These are phyloP conservation scores for Bibio marci DNA, from an alignment of 2,888 invertebrate genomes.

Conservation along the genomic window DNA sequence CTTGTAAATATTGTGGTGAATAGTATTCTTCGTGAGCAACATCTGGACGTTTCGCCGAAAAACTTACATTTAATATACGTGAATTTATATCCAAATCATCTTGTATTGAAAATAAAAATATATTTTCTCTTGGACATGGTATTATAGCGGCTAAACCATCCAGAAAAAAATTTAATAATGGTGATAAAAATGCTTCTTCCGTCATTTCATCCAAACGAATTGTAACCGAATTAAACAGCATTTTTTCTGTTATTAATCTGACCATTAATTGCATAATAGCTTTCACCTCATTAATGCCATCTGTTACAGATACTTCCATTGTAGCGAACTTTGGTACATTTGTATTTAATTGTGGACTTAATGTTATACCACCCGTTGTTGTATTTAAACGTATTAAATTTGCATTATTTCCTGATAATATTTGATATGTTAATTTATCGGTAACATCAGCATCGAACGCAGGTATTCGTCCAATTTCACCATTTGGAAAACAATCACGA, in stretches of 20 bases:
- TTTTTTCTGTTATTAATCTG: slow-evolving; percentile 80
- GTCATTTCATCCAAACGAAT: slow-evolving; percentile 87
- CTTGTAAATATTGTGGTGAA: slow-evolving; percentile 75
- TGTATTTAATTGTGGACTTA: slow-evolving; percentile 86
- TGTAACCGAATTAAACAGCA: slow-evolving; percentile 87
- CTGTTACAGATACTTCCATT: slow-evolving; percentile 85
- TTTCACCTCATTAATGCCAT: slow-evolving; percentile 85
- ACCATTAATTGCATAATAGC: slow-evolving; percentile 85
- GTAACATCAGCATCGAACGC: slow-evolving; percentile 91
- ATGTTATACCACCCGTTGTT: slow-evolving; percentile 63
- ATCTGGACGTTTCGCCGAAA: slow-evolving; percentile 72
- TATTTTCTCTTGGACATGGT: slow-evolving; percentile 81
- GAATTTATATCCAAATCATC: slow-evolving; percentile 80
- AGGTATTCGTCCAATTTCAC: slow-evolving; percentile 78
- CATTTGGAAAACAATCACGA: slow-evolving; percentile 82
- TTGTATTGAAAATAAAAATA: slow-evolving; percentile 82
- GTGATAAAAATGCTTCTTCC: slow-evolving; percentile 79
- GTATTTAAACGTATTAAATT: slow-evolving; percentile 71
- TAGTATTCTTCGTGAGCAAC: slow-evolving; percentile 65
- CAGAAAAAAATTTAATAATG: slow-evolving; percentile 68
- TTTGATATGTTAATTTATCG: slow-evolving; percentile 62
- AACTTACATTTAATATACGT: slow-evolving; percentile 83
- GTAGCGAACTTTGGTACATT: slow-evolving; percentile 87
- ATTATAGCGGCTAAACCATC: slow-evolving; percentile 84
- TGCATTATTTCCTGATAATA: slow-evolving; percentile 85